phyloP scores from a whole-genome alignment of 2,797 vertebrate species.

The Tachyglossus aculeatus region DNA sequence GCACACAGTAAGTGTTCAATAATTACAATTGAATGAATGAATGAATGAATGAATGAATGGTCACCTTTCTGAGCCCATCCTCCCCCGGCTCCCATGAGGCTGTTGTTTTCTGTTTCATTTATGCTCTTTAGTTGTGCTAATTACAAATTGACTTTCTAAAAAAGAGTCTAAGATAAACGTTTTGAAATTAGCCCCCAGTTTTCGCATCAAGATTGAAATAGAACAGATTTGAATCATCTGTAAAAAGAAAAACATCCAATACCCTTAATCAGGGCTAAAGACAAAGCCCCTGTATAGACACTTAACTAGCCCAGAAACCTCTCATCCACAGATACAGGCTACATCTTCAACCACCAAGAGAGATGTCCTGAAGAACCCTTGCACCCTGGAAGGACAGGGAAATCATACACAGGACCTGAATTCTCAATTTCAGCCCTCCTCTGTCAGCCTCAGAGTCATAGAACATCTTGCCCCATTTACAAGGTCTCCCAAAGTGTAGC shows the following conservation, averaged over 20 bases:
- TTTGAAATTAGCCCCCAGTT: conserved; percentile 14
- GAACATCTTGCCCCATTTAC: neutral
- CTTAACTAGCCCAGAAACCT: neutral
- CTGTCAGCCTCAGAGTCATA: neutral
- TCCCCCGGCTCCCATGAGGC: no score
- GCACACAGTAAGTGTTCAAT: no score
- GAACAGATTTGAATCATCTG: conserved; percentile 24
- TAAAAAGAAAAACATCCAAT: conserved; percentile 24
- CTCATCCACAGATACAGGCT: conserved; percentile 10
- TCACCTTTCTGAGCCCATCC: no score
- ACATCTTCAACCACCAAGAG: conserved; percentile 5
- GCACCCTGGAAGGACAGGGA: neutral
- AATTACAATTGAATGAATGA: no score
- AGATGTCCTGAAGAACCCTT: neutral
- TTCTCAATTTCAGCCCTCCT: neutral
- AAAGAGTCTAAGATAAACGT: conserved; percentile 25
- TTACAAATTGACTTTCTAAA: conserved; percentile 10
- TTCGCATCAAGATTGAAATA: neutral
- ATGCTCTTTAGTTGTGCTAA: no score
- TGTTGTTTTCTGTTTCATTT: no score
- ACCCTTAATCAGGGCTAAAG: conserved; percentile 4
- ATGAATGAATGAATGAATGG: no score
- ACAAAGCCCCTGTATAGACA: neutral
- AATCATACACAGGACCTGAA: neutral
- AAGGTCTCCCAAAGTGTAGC: neutral